These are phyloP conservation scores for Stenolophus ochropezus DNA, from an alignment of 2,888 invertebrate species.

Conservation along the genomic window DNA sequence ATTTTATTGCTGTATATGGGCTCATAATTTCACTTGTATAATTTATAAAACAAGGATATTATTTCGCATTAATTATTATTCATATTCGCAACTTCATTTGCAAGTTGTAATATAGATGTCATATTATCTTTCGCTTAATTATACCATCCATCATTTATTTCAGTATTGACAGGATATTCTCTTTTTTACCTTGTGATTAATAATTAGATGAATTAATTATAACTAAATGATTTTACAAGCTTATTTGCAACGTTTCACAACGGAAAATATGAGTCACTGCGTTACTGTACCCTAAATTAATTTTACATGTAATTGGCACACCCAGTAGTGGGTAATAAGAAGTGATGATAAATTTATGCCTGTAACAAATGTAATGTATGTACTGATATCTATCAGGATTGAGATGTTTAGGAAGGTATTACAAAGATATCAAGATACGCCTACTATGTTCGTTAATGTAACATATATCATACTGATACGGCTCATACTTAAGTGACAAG, in stretches of 20 bases:
- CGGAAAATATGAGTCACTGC: too few species aligned
- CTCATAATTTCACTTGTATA: neutral
- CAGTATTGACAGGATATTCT: neutral
- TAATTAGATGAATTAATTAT: neutral
- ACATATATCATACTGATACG: slow-evolving; percentile 25
- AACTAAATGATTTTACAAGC: neutral
- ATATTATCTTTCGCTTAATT: slow-evolving; percentile 2
- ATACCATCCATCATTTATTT: neutral
- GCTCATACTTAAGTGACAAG: slow-evolving; percentile 21
- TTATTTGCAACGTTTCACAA: too few species aligned
- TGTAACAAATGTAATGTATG: slow-evolving; percentile 1
- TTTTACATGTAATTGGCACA: neutral
- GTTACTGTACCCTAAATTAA: too few species aligned
- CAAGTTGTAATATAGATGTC: neutral
- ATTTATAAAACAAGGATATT: neutral
- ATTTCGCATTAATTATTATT: slow-evolving; percentile 1
- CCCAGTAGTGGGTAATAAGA: too few species aligned
- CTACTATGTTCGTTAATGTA: slow-evolving; percentile 29
- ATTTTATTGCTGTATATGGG: neutral
- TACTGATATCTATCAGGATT: neutral
- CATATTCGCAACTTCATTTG: neutral
- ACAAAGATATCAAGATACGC: slow-evolving; percentile 29
- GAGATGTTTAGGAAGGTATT: slow-evolving; percentile 34
- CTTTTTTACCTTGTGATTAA: neutral
- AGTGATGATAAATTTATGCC: neutral